A percentile compares a stretch with the other conserved stretches of the same genome.
Conservation (phyloP, 35 echinoderm and acorn worm species). For the Lytechinus variegatus region DNA sequence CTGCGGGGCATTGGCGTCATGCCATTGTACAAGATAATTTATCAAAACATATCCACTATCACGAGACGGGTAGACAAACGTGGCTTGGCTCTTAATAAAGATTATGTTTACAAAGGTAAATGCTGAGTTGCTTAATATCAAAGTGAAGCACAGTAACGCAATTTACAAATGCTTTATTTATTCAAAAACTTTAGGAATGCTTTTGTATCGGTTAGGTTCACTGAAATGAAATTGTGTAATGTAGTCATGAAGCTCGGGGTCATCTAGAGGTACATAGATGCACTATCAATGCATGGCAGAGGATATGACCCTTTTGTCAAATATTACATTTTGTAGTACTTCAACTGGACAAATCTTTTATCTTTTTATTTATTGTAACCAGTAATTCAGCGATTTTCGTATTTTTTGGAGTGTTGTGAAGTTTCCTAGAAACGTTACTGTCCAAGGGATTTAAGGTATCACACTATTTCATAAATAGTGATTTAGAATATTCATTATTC, state of each 20-base stretch:
- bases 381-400: too few species aligned
- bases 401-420: too few species aligned
- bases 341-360: too few species aligned
- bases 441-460: too few species aligned
- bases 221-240: background rate
- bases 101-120: background rate
- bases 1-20: background rate
- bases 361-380: too few species aligned
- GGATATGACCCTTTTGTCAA: too few species aligned
- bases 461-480: too few species aligned
- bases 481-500: too few species aligned
- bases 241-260: background rate
- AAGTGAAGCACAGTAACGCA: background rate
- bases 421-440: too few species aligned
- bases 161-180: too few species aligned
- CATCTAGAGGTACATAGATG: background rate
- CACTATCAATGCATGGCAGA: too few species aligned
- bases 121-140: background rate
- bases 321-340: too few species aligned
- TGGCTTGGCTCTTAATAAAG: background rate
- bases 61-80: background rate
- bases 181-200: background rate
- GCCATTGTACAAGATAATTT: background rate
- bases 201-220: background rate
- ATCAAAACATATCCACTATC: background rate